Evolutionary conservation across 53 echinoderm and acorn worm species (phyloP).

Genomic region (Crossaster papposus): DNA sequence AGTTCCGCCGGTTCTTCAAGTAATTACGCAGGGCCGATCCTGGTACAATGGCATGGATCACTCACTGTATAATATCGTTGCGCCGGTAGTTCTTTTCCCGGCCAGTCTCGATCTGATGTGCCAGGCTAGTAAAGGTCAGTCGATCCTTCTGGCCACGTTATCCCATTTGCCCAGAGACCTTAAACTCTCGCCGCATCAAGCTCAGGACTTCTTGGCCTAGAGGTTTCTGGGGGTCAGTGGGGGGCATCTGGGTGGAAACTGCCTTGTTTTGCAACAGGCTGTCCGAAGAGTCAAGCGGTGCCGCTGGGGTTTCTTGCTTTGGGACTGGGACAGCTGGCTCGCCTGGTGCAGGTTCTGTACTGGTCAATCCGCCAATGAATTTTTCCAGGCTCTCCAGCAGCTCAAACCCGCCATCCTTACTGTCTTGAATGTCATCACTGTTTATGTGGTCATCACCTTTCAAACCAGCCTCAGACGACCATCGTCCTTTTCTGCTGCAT

Average conservation of each 20-base stretch:
- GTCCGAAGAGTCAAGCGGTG: neutral
- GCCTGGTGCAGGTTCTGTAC: neutral
- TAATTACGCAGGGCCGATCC: constrained; percentile 55
- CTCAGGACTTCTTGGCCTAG: neutral
- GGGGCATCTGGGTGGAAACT: neutral
- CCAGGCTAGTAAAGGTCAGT: constrained; percentile 64
- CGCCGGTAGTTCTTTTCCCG: constrained; percentile 30
- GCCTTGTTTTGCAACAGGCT: neutral
- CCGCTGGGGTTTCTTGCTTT: neutral
- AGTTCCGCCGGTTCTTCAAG: constrained; percentile 48
- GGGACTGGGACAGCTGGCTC: neutral
- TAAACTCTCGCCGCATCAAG: constrained; percentile 27
- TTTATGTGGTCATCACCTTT: neutral
- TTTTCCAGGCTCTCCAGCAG: neutral
- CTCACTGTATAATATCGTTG: constrained; percentile 50
- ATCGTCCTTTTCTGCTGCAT: neutral
- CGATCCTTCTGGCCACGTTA: constrained; percentile 67
- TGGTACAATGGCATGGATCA: constrained; percentile 56
- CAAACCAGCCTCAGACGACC: neutral
- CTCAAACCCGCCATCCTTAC: neutral
- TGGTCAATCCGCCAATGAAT: neutral
- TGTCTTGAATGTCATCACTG: neutral
- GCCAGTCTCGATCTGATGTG: constrained; percentile 65
- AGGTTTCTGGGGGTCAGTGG: neutral
- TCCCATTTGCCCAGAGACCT: constrained; percentile 61